Conservation (phyloP, 2,888 invertebrate genomes). For the Zhuqinia jingwanae region DNA sequence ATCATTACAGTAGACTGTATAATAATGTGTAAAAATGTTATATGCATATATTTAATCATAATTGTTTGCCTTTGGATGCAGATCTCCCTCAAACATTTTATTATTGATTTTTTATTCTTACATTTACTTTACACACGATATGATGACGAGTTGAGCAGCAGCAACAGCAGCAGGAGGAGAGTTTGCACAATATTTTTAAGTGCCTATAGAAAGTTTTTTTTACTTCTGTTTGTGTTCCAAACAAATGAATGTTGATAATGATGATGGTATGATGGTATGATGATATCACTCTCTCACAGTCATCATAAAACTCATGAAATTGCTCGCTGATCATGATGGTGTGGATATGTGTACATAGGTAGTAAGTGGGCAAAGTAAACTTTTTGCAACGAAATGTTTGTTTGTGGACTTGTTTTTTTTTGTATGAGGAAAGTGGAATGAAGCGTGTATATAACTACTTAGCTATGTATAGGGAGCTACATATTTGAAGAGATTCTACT, state of each 20-base stretch:
- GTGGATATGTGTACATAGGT: not conserved
- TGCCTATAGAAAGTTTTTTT: constrained; percentile 53
- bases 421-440: not conserved
- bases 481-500: not conserved
- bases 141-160: not conserved
- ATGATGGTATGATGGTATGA: not conserved
- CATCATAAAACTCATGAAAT: not conserved
- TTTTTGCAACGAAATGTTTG: constrained; percentile 20
- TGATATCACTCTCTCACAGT: not conserved
- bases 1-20: not conserved
- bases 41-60: constrained; percentile 49
- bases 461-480: too few relatives aligned
- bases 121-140: too few relatives aligned
- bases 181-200: constrained; percentile 39
- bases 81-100: constrained; percentile 26
- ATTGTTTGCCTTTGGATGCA: constrained; percentile 27
- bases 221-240: not conserved
- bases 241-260: constrained; percentile 12
- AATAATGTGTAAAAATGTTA: too few relatives aligned
- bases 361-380: not conserved
- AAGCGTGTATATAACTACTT: too few relatives aligned
- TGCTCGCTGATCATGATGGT: not conserved
- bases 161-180: too few relatives aligned
- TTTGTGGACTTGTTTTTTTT: constrained; percentile 36
- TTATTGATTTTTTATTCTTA: constrained; percentile 50